Percentiles rank a stretch among this genome's conserved stretches.
Conservation (phyloP, 2,797 vertebrate genomes). For the Echeneis naucrates region DNA sequence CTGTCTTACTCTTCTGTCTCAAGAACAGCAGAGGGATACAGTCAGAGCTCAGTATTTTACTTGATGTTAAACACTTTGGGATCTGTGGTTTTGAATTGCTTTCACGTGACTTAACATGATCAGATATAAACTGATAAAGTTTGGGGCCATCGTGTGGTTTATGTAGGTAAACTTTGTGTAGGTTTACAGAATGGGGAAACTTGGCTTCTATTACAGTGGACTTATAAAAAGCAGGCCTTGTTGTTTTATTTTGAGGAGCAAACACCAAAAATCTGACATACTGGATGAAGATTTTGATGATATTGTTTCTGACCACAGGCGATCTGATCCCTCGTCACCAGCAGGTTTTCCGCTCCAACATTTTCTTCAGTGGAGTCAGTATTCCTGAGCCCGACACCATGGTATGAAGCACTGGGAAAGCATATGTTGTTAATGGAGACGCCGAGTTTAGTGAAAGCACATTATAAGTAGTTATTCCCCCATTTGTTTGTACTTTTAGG, state of each 20-base stretch:
- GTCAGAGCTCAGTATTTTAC: not conserved
- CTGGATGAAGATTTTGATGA: not conserved
- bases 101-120: too few relatives aligned
- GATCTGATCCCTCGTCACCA: constrained; percentile 92
- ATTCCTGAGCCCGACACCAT: constrained; percentile 90
- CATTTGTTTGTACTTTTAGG: constrained; percentile 72
- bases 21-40: not conserved
- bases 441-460: not conserved
- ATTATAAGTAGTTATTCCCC: not conserved
- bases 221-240: not conserved
- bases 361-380: constrained; percentile 90
- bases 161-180: too few relatives aligned
- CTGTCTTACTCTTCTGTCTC: not conserved
- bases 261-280: not conserved
- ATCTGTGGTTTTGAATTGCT: not conserved
- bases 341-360: constrained; percentile 90
- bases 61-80: too few relatives aligned
- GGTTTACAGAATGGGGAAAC: too few relatives aligned
- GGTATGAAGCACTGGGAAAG: constrained; percentile 59
- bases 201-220: too few relatives aligned
- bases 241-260: not conserved
- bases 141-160: too few relatives aligned
- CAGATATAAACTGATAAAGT: too few relatives aligned
- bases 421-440: not conserved
- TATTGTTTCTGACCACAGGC: constrained; percentile 76